A percentile compares a stretch with the other conserved stretches of the same genome.
These are phyloP conservation scores for Melanotaenia duboulayi DNA, from an alignment of 2,113 vertebrate genomes.

Conservation along the genomic window DNA sequence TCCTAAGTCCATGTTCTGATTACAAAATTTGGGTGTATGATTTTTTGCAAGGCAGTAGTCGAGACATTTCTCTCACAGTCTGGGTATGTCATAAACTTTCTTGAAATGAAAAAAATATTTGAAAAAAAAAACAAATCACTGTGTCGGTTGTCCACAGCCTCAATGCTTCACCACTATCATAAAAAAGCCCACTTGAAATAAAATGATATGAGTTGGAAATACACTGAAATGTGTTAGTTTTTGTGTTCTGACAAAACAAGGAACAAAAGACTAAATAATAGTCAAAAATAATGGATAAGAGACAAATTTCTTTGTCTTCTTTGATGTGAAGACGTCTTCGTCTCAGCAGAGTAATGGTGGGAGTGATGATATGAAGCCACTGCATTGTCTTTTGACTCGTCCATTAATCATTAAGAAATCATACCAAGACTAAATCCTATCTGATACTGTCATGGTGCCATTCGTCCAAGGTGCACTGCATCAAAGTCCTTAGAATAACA, in stretches of 20 bases:
- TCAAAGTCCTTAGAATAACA: slow-evolving; percentile 29
- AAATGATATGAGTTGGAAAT: neutral
- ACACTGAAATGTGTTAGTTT: neutral
- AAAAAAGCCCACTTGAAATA: neutral
- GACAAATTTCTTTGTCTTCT: neutral
- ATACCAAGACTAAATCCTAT: slow-evolving; percentile 43
- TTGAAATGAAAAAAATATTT: too few species aligned
- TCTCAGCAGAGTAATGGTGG: neutral
- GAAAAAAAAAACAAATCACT: too few species aligned
- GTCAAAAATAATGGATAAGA: neutral
- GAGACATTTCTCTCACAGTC: too few species aligned
- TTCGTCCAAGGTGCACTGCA: slow-evolving; percentile 38
- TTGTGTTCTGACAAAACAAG: neutral
- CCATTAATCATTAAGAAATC: slow-evolving; percentile 59
- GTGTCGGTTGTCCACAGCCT: too few species aligned
- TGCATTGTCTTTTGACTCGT: slow-evolving; percentile 36
- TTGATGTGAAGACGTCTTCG: neutral
- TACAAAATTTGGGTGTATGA: too few species aligned
- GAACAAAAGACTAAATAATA: slow-evolving; percentile 2
- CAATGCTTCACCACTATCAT: too few species aligned
- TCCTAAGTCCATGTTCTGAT: too few species aligned
- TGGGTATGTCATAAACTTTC: too few species aligned
- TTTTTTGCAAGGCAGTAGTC: too few species aligned
- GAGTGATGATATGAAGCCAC: slow-evolving; percentile 32
- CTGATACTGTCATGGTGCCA: slow-evolving; percentile 32